Conservation (phyloP, 2,888 invertebrate species). For the Rhamphomyia laevipes region DNA sequence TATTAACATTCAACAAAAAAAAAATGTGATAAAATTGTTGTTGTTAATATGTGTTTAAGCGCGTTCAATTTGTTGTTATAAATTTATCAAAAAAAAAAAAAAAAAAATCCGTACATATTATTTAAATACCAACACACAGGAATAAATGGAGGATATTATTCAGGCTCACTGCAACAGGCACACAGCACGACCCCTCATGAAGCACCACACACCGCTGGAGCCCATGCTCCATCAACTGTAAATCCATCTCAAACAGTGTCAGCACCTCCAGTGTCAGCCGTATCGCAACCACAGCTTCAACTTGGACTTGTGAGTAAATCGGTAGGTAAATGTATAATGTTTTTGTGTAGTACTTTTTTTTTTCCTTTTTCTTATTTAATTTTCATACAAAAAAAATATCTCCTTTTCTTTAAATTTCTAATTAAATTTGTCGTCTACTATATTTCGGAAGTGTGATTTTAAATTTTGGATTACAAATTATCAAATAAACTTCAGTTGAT, state of each 20-base stretch:
- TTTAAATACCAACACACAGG: slow-evolving; percentile 38
- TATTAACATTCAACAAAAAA: too few species aligned
- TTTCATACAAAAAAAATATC: too few species aligned
- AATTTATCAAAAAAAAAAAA: background rate
- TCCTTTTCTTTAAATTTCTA: too few species aligned
- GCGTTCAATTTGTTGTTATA: background rate
- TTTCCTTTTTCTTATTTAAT: too few species aligned
- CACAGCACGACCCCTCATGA: slow-evolving; percentile 78
- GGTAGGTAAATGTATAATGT: slow-evolving; percentile 29
- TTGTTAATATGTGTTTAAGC: background rate
- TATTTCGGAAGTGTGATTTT: too few species aligned
- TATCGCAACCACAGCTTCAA: slow-evolving; percentile 37
- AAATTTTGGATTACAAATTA: too few species aligned
- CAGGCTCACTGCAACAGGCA: slow-evolving; percentile 70
- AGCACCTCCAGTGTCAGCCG: slow-evolving; percentile 38
- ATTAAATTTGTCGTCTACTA: too few species aligned
- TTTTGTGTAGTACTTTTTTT: too few species aligned
- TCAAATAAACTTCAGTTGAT: too few species aligned
- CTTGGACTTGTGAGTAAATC: slow-evolving; percentile 43
- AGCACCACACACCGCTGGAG: slow-evolving; percentile 45
- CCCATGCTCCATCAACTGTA: slow-evolving; percentile 26
- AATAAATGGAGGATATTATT: slow-evolving; percentile 60
- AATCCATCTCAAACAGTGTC: slow-evolving; percentile 42
- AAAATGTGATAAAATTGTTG: background rate
- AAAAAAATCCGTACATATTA: background rate